Evolutionary conservation across 2,797 vertebrate species (phyloP).

Genomic region (Cirrhinus mrigala): DNA sequence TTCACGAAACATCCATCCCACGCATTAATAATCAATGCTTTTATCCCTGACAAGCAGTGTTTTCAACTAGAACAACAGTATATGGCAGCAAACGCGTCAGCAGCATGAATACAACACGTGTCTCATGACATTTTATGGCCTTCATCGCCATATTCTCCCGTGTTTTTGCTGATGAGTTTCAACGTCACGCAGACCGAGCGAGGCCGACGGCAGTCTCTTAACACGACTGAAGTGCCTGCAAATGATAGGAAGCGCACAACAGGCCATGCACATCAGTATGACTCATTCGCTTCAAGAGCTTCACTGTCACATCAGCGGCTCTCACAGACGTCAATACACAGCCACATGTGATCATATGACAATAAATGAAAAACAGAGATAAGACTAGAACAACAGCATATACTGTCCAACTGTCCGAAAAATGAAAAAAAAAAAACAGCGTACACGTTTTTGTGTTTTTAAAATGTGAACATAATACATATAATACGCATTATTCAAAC

Average conservation of each 20-base stretch:
- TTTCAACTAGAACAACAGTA: neutral
- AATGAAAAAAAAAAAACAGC: too few relatives aligned
- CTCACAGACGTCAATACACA: neutral
- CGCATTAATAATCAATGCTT: constrained; percentile 9
- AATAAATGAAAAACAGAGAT: neutral
- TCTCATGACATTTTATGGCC: constrained; percentile 31
- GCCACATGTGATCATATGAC: neutral
- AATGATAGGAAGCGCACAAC: constrained; percentile 49
- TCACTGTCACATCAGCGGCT: neutral
- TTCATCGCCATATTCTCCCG: constrained; percentile 24
- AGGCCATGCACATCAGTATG: constrained; percentile 36
- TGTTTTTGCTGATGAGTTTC: constrained; percentile 19
- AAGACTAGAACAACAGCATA: neutral
- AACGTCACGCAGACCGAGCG: constrained; percentile 7
- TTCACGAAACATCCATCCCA: constrained; percentile 12
- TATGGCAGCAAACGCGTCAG: neutral
- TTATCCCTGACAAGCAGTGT: constrained; percentile 11
- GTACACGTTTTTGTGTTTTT: too few relatives aligned
- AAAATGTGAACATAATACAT: too few relatives aligned
- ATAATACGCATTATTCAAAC: too few relatives aligned
- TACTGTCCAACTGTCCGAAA: neutral
- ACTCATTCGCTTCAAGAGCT: constrained; percentile 40
- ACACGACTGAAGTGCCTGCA: constrained; percentile 38
- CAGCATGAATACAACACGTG: neutral
- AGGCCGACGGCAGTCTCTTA: constrained; percentile 23